Base-by-base conservation (phyloP, 2,113 vertebrate genomes). In the Gambusia holbrooki region DNA sequence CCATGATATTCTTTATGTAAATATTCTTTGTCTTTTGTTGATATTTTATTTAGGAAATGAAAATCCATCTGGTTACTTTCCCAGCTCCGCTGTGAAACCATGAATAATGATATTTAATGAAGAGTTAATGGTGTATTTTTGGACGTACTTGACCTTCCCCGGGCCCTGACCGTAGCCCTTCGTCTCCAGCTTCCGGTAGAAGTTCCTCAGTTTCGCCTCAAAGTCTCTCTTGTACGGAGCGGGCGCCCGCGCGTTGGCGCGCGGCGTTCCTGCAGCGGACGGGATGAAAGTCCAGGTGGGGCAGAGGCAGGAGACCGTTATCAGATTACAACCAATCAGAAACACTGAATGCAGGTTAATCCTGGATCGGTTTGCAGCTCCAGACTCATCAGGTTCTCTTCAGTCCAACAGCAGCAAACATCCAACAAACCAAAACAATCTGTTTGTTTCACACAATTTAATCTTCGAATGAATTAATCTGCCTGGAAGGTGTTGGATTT, bases 101-200 rank as follows among this genome's bases (percentile, higher is more conserved):
- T 15, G 17, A 54, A 1, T 6, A 25, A 54, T 14, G 0, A 37
- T 37, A 11, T 37, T 37, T 11, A 37, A 37, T 11, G 35, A 11
- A 11, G 35, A 11, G 3, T 2, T 37, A 37, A 10, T 3, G 3
- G 1, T 4, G 40, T 15, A 42, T 12, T 30, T 27, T 68, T 3
- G 5, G 66, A 92, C 95, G 25, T 94, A 99, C 98, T 99, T 99
- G 92, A 99, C 93, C 92, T 99, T 99, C 70, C 98, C 98, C 3
- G 98, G 98, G 74, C 98, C 98, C 93, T 99, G 98, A 71, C 98
- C 98, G 17, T 99, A 99, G 90, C 98, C 98, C 92, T 99, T 99
- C 10, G 97, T 98, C 92, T 99, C 98, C 91, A 99, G 84, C 89
- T 99, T 99, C 90, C 98, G 95, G 92, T 99, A 99, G 85, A 99